Percentiles rank a stretch among this genome's conserved stretches.
phyloP scores from a whole-genome alignment of 2,888 invertebrate genomes.

The Papilio elwesi region DNA sequence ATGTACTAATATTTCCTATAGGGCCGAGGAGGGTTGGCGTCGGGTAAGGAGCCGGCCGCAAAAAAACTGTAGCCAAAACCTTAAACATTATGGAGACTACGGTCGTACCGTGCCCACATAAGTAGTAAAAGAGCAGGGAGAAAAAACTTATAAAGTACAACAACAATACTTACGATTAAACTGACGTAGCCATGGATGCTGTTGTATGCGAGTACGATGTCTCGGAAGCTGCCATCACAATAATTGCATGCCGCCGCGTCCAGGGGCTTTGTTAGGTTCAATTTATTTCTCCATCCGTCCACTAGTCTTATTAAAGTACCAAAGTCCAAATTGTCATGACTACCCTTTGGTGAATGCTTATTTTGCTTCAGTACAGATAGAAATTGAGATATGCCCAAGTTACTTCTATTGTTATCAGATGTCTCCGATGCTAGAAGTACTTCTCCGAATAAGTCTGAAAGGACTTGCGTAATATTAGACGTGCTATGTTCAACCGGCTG shows the following conservation, averaged over 20 bases:
- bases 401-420: slow-evolving; percentile 62
- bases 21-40: no score
- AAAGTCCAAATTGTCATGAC: slow-evolving; percentile 69
- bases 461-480: slow-evolving; percentile 71
- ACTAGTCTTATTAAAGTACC: slow-evolving; percentile 71
- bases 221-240: slow-evolving; percentile 85
- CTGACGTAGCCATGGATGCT: slow-evolving; percentile 93
- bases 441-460: slow-evolving; percentile 74
- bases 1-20: no score
- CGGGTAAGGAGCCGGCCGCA: no score
- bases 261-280: slow-evolving; percentile 66
- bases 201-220: slow-evolving; percentile 86
- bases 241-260: slow-evolving; percentile 74
- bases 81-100: no score
- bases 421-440: slow-evolving; percentile 69
- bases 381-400: slow-evolving; percentile 67
- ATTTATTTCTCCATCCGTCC: slow-evolving; percentile 65
- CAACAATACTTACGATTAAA: slow-evolving; percentile 86
- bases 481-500: slow-evolving; percentile 56
- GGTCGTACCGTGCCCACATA: no score
- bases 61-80: no score
- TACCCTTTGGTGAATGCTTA: slow-evolving; percentile 56
- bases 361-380: slow-evolving; percentile 63
- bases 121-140: no score
- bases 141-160: no score